Evolutionary conservation across 2,113 vertebrate species (phyloP).

Genomic region (Paratilapia polleni): DNA sequence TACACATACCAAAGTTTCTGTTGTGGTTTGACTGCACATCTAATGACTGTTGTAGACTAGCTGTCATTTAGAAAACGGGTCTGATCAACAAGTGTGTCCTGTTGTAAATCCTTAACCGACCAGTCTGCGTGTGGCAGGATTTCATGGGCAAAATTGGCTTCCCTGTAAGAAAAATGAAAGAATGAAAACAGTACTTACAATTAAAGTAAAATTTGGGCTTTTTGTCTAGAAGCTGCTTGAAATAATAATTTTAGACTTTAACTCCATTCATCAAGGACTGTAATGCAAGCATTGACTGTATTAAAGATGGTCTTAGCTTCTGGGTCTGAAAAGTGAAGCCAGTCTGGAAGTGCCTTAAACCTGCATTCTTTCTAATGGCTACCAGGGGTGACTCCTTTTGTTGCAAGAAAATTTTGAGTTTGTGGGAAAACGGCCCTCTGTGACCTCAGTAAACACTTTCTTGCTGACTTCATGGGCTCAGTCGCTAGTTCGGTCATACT

Average conservation of each 20-base stretch:
- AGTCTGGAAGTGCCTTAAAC: not conserved
- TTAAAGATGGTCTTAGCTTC: too few relatives aligned
- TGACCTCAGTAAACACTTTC: not conserved
- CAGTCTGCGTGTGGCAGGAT: not conserved
- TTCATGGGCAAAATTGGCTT: not conserved
- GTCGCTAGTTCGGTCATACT: not conserved
- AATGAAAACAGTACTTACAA: not conserved
- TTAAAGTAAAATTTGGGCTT: not conserved
- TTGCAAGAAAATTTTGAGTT: too few relatives aligned
- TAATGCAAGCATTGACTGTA: not conserved
- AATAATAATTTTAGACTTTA: not conserved
- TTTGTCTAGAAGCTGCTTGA: not conserved
- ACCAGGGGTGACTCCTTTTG: not conserved
- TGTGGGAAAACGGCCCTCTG: not conserved
- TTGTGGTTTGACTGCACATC: too few relatives aligned
- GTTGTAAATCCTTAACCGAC: accelerated
- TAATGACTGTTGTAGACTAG: too few relatives aligned
- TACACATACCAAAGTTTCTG: too few relatives aligned
- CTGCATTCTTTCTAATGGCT: not conserved
- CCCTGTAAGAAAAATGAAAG: not conserved
- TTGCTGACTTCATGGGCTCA: not conserved
- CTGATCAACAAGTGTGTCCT: too few relatives aligned
- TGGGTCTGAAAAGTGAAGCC: not conserved
- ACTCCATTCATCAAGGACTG: not conserved
- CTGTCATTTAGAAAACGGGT: too few relatives aligned